phyloP scores from a whole-genome alignment of 2,888 invertebrate species.

The Elaeidobius kamerunicus region DNA sequence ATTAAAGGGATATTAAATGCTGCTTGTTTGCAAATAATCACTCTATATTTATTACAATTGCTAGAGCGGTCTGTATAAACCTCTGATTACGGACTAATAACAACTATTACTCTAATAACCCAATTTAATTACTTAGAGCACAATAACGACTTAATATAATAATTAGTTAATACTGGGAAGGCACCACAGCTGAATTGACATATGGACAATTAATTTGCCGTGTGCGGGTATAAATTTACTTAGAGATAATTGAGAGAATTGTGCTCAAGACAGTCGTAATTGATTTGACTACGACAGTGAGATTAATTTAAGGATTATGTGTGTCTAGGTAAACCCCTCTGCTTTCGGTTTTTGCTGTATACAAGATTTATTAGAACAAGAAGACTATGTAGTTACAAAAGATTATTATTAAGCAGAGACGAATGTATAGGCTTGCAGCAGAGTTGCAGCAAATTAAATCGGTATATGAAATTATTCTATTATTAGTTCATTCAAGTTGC shows the following conservation, averaged over 20 bases:
- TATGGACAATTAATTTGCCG: constrained; percentile 21
- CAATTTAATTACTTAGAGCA: not conserved
- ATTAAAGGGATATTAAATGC: too few species aligned
- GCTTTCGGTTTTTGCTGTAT: not conserved
- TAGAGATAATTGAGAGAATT: constrained; percentile 21
- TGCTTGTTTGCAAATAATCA: too few species aligned
- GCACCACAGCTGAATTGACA: constrained; percentile 17
- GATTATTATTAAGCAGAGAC: not conserved
- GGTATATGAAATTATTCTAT: too few species aligned
- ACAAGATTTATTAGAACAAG: not conserved
- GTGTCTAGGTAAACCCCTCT: constrained; percentile 1
- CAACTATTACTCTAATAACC: too few species aligned
- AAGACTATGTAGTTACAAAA: constrained; percentile 3
- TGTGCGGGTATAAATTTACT: constrained; percentile 23
- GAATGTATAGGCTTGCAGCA: constrained; percentile 8
- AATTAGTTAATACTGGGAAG: constrained; percentile 8
- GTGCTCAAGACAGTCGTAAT: constrained; percentile 25
- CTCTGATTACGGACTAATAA: too few species aligned
- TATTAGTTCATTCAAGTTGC: too few species aligned
- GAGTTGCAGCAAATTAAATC: not conserved
- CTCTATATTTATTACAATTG: too few species aligned
- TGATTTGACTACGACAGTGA: constrained; percentile 20
- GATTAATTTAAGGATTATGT: constrained; percentile 16
- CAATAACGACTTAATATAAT: constrained; percentile 6
- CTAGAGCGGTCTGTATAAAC: too few species aligned